A percentile compares a stretch with the other conserved stretches of the same genome.
phyloP scores from a whole-genome alignment of 2,113 vertebrate genomes.

The Meriones unguiculatus region DNA sequence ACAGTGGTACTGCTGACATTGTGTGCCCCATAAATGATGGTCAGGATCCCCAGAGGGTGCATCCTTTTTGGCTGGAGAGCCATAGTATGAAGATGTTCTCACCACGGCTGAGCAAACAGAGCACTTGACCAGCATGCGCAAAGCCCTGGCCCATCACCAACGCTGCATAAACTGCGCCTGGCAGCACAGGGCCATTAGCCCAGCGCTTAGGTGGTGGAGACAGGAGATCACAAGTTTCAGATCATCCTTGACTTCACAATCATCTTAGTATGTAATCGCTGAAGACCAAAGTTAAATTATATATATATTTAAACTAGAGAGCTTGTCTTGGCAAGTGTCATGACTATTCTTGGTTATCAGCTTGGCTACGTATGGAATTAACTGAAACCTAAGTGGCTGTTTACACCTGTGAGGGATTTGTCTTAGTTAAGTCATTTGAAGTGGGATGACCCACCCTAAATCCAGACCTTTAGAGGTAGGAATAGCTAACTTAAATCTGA shows the following conservation, averaged over 20 bases:
- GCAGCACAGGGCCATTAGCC: background rate
- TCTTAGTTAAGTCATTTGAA: background rate
- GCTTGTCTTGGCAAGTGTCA: slow-evolving; percentile 23
- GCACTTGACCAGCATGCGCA: background rate
- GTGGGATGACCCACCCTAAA: background rate
- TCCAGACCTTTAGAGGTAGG: background rate
- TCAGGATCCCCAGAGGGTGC: background rate
- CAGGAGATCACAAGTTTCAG: background rate
- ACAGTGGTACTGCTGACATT: background rate
- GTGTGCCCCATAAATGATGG: background rate
- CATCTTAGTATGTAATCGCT: background rate
- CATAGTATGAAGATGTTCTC: background rate
- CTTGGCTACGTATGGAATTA: background rate
- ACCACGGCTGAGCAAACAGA: background rate
- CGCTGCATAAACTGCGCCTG: background rate
- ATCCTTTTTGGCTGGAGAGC: background rate
- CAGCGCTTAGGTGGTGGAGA: background rate
- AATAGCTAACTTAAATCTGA: background rate
- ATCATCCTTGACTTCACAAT: background rate
- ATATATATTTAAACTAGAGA: background rate
- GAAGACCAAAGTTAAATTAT: slow-evolving; percentile 45
- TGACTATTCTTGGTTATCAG: background rate
- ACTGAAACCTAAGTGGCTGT: background rate
- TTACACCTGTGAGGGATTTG: background rate
- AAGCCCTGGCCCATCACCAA: background rate